Evolutionary conservation across 92 coral and sea anemone species (phyloP).

Genomic region (Anthopleura xanthogrammica): DNA sequence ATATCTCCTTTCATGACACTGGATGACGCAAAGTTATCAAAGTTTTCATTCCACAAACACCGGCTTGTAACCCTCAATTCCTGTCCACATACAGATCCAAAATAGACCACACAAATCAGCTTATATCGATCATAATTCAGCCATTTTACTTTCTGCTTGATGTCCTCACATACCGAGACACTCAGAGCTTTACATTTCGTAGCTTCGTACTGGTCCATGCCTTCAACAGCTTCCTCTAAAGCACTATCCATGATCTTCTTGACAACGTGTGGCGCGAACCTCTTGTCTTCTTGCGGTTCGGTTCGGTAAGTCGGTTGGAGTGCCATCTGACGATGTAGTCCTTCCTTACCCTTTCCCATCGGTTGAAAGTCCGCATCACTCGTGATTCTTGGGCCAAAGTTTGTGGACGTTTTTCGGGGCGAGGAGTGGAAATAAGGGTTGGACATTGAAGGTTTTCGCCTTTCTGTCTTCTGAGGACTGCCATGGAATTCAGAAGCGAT

Average conservation of each 20-base stretch:
- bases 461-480: conserved; percentile 56
- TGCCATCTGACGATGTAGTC: conserved; percentile 13
- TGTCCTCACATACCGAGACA: conserved; percentile 83
- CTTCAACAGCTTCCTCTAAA: conserved; percentile 83
- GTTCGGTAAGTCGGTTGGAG: conserved; percentile 76
- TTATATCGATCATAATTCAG: conserved; percentile 87
- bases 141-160: conserved; percentile 93
- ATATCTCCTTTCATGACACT: conserved; percentile 71
- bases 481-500: conserved; percentile 36
- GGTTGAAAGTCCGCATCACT: conserved; percentile 23
- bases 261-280: conserved; percentile 75
- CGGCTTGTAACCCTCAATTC: conserved; percentile 88
- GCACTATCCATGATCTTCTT: conserved; percentile 76
- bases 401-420: conserved; percentile 53
- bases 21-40: conserved; percentile 87
- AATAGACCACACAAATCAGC: conserved; percentile 82
- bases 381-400: conserved; percentile 25
- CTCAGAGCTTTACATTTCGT: conserved; percentile 82
- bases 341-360: conserved; percentile 7
- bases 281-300: conserved; percentile 67
- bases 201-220: conserved; percentile 68
- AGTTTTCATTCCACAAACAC: conserved; percentile 87
- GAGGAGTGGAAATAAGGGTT: conserved; percentile 60
- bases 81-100: conserved; percentile 91
- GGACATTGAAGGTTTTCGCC: conserved; percentile 63